A percentile compares a stretch with the other conserved stretches of the same genome.
Conservation (phyloP, 2,113 vertebrate species). For the Suncus etruscus region DNA sequence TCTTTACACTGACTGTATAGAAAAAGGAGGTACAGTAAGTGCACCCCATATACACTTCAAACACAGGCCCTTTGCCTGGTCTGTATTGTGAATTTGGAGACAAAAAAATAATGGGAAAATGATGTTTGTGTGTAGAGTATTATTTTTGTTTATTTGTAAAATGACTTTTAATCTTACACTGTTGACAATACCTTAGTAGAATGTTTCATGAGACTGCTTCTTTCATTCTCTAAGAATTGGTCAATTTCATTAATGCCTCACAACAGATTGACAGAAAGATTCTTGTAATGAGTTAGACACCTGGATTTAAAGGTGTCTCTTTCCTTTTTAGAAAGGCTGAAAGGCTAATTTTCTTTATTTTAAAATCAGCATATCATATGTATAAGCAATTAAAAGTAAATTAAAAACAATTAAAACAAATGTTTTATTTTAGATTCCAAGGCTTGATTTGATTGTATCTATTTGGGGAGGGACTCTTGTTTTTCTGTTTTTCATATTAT, state of each 20-base stretch:
- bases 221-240: slow-evolving; percentile 8
- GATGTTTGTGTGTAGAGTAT: neutral
- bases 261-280: neutral
- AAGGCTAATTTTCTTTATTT: slow-evolving; percentile 38
- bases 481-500: neutral
- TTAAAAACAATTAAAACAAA: slow-evolving; percentile 54
- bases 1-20: too few species aligned
- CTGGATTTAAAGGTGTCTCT: slow-evolving; percentile 17
- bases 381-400: slow-evolving; percentile 59
- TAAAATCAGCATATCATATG: slow-evolving; percentile 49
- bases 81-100: too few species aligned
- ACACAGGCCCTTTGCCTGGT: too few species aligned
- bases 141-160: slow-evolving; percentile 18
- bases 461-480: neutral
- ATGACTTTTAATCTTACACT: neutral
- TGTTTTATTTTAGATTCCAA: slow-evolving; percentile 40
- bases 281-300: slow-evolving; percentile 43
- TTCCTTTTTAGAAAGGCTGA: neutral
- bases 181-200: neutral
- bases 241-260: slow-evolving; percentile 17
- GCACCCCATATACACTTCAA: too few species aligned
- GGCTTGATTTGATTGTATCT: neutral
- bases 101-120: neutral
- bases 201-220: neutral
- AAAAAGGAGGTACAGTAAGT: too few species aligned